Base-by-base conservation (phyloP, 1,140 invertebrate species). In the Caenorhabditis brenneri region DNA sequence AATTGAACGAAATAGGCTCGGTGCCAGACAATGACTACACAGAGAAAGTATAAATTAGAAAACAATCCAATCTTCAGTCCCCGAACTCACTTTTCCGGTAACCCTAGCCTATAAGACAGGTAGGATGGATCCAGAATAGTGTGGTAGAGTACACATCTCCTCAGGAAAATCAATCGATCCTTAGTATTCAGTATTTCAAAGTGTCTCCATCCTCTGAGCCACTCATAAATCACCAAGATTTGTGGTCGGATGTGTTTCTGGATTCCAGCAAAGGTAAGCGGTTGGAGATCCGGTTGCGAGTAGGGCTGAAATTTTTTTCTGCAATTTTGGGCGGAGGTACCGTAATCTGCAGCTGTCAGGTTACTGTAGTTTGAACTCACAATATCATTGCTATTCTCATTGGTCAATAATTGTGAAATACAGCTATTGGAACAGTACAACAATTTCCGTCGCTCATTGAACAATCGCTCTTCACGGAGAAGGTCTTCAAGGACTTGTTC, bases 251-350 rank as follows among this genome's bases (percentile, higher is more conserved):
- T 81, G 31, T 81, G 42, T 33, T 81, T 85, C 19, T 81, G 85
- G 39, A 86, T 84, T 33, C 82, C 81, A 15, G 42, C 36, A 22
- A 86, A 86, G 6, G 78, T 86, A 27, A 86, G 79, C 15, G 79
- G 74, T 27, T 78, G 48, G 7, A 85, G 82, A 33, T 86, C 84
- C 15, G 31, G 31, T 19, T 29, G 27, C 0, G 78, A 49, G 78
- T 87, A 81, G 7, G 85, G 82, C 85, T 86, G 78, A 74, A 86
- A 51, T n/a, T n/a, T n/a, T n/a, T n/a, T n/a, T n/a, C n/a, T n/a
- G n/a, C n/a, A n/a, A n/a, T n/a, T n/a, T n/a, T n/a, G n/a, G n/a
- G n/a, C n/a, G n/a, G 19, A 16, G 22, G 7, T 48, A 19, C 0
- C 27, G 22, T 69, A 29, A 29, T 24, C 22, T 2, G 53, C 24